phyloP scores from a whole-genome alignment of 2,888 invertebrate genomes.

The Tipula lateralis region DNA sequence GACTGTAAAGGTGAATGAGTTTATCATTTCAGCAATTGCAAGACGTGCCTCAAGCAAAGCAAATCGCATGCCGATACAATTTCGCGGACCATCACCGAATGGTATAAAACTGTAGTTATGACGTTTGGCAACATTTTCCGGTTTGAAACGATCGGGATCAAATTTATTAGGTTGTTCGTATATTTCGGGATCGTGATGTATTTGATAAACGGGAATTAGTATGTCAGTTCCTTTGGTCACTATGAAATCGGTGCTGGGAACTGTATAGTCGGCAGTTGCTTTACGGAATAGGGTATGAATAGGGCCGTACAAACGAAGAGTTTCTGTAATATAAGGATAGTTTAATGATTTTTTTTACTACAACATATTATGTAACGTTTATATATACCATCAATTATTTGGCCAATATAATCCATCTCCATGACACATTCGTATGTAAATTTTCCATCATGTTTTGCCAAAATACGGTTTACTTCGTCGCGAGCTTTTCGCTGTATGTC shows the following conservation, averaged over 20 bases:
- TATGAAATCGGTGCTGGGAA: slow-evolving; percentile 37
- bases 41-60: slow-evolving; percentile 44
- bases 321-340: slow-evolving; percentile 38
- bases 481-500: slow-evolving; percentile 44
- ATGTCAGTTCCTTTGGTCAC: slow-evolving; percentile 39
- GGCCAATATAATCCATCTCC: slow-evolving; percentile 49
- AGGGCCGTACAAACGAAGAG: slow-evolving; percentile 49
- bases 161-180: slow-evolving; percentile 43
- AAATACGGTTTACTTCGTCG: slow-evolving; percentile 44
- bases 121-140: slow-evolving; percentile 38
- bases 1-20: not conserved
- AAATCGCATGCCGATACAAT: slow-evolving; percentile 46
- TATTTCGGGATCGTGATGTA: slow-evolving; percentile 43
- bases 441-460: slow-evolving; percentile 42
- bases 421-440: slow-evolving; percentile 48
- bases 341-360: not conserved
- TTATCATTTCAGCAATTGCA: slow-evolving; percentile 40
- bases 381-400: slow-evolving; percentile 47
- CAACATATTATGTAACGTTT: not conserved
- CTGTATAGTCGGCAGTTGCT: slow-evolving; percentile 44
- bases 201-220: slow-evolving; percentile 38
- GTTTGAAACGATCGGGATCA: slow-evolving; percentile 44
- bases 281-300: slow-evolving; percentile 46
- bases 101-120: slow-evolving; percentile 42
- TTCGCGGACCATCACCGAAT: slow-evolving; percentile 45